These are phyloP conservation scores for Pterostichus madidus DNA, from an alignment of 2,888 invertebrate species.

Conservation along the genomic window DNA sequence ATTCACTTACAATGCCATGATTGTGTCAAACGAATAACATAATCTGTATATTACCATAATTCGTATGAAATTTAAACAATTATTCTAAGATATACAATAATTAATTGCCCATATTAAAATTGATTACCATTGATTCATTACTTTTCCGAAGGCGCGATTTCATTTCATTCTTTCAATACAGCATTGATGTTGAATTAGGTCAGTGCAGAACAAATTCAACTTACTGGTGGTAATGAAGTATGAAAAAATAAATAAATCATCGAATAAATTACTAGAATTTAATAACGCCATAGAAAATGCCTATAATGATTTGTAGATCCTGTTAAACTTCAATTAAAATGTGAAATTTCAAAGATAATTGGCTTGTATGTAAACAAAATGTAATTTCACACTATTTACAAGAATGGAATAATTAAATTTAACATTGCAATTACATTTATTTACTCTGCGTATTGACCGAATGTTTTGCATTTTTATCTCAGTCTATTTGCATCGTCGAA, in stretches of 20 bases:
- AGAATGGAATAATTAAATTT: constrained; percentile 3
- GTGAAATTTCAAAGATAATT: constrained; percentile 36
- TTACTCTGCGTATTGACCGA: neutral
- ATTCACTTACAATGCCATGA: too few species aligned
- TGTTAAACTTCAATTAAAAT: constrained; percentile 42
- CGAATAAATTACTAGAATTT: constrained; percentile 22
- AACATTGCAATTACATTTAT: constrained; percentile 12
- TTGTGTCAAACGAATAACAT: too few species aligned
- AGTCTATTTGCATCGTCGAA: constrained; percentile 17
- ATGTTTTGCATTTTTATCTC: constrained; percentile 14
- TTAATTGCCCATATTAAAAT: too few species aligned
- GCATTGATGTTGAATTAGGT: neutral
- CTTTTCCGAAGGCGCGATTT: neutral
- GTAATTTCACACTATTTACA: constrained; percentile 35
- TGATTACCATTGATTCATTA: too few species aligned
- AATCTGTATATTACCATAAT: too few species aligned
- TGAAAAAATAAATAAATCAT: constrained; percentile 28
- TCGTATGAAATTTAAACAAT: too few species aligned
- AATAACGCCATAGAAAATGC: neutral
- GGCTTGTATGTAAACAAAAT: neutral
- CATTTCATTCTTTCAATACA: neutral
- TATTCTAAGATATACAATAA: too few species aligned
- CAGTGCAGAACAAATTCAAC: constrained; percentile 16
- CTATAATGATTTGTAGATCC: constrained; percentile 35
- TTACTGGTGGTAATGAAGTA: constrained; percentile 13